Conservation (phyloP, 2,888 invertebrate genomes). For the Hemaris fuciformis region DNA sequence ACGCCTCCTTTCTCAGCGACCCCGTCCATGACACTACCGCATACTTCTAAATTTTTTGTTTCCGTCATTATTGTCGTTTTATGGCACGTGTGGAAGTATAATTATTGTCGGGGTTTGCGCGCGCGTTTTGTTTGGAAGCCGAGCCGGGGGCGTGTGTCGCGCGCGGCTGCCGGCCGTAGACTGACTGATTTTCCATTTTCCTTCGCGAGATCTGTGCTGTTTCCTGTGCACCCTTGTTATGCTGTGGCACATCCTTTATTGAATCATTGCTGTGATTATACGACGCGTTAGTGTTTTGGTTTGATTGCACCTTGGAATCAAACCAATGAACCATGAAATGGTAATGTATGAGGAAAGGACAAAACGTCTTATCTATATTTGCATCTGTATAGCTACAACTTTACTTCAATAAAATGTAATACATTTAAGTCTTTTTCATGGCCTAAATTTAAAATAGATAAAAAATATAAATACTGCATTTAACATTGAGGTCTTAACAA, state of each 20-base stretch:
- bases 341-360: background rate
- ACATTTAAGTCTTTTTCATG: no score
- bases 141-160: conserved; percentile 42
- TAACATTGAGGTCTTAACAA: no score
- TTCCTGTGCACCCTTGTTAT: conserved; percentile 54
- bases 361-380: background rate
- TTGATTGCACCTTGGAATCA: background rate
- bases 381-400: background rate
- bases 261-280: background rate
- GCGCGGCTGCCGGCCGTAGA: conserved; percentile 62
- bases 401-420: no score
- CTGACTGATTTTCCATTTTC: conserved; percentile 65
- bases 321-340: no score
- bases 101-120: conserved; percentile 56
- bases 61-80: conserved; percentile 54
- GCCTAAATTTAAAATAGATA: no score
- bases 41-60: conserved; percentile 64
- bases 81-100: conserved; percentile 27
- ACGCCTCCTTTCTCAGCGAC: conserved; percentile 65
- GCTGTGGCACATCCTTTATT: background rate
- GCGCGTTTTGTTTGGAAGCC: conserved; percentile 38
- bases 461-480: no score
- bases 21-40: conserved; percentile 77
- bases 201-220: conserved; percentile 35
- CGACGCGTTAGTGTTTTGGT: background rate